A percentile compares a stretch with the other conserved stretches of the same genome.
Conservation (phyloP, 2,113 vertebrate genomes). For the Chaenogobius annularis region DNA sequence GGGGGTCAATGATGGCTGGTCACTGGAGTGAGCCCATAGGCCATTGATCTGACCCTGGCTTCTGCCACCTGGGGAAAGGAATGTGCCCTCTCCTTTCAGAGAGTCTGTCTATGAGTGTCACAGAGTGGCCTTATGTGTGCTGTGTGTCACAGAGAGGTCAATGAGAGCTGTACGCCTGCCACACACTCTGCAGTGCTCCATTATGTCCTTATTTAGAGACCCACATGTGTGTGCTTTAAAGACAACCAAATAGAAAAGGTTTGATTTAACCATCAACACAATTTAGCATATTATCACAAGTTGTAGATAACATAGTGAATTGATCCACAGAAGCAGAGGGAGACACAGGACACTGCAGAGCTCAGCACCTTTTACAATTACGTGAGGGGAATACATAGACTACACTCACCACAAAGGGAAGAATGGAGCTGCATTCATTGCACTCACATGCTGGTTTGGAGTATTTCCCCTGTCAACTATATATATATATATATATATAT, state of each 20-base stretch:
- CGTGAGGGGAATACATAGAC: conserved; percentile 50
- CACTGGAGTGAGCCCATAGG: conserved; percentile 56
- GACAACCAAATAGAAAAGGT: background rate
- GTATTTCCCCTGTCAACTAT: conserved; percentile 30
- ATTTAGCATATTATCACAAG: background rate
- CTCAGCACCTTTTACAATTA: conserved; percentile 51
- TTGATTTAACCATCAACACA: background rate
- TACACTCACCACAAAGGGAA: conserved; percentile 37
- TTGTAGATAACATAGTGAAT: background rate
- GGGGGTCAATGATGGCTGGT: conserved; percentile 61
- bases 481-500: too few relatives aligned
- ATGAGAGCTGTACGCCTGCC: conserved; percentile 37
- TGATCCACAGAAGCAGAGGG: background rate
- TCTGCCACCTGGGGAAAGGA: conserved; percentile 70
- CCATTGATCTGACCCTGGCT: conserved; percentile 60
- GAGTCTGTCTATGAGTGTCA: conserved; percentile 51
- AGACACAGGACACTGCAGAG: conserved; percentile 39
- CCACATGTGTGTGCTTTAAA: background rate
- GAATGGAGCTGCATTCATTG: conserved; percentile 47
- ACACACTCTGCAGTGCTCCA: conserved; percentile 43
- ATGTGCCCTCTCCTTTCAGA: conserved; percentile 56
- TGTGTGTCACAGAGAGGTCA: conserved; percentile 53
- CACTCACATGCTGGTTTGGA: conserved; percentile 16
- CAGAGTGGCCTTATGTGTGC: conserved; percentile 38
- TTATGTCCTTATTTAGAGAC: background rate